Base-by-base conservation (phyloP, 2,888 invertebrate species). In the Microctonus brassicae region DNA sequence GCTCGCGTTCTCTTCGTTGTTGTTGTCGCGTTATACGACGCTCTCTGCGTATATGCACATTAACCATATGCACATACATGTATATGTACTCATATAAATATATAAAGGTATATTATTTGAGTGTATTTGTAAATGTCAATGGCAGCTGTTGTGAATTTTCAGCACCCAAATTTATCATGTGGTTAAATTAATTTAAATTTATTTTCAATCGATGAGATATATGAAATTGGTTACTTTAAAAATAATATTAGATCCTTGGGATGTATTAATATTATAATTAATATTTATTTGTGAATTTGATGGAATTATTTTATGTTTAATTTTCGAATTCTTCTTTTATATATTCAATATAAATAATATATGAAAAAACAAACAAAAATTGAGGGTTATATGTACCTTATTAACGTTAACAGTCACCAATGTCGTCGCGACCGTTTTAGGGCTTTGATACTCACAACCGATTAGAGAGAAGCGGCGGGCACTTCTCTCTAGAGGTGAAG, bases 381-480 rank as follows among this genome's bases (percentile, higher is more conserved):
- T 17, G 29, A 39, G 39, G 61, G 29, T 57, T 70, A 58, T 65
- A n/a, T 67, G 70, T 53, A 39, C 70, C 73, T 76, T 80, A 73
- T 78, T 77, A 76, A 75, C 74, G 78, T 78, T 80, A 53, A 7
- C 6, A 20, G 61, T 58, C 17, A 58, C 79, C 77, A 72, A 73
- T 72, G 72, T 75, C 74, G 70, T 57, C 69, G 73, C 73, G 73
- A 73, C 70, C 77, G 75, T 81, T 80, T 81, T 78, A 78, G 77
- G 77, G 72, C 65, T 70, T 62, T 70, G 80, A 81, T 80, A 79
- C 73, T 72, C 67, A 67, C 60, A 74, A 77, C 22, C 61, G 81
- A 81, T 81, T 80, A 81, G 75, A 68, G 66, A 66, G n/a, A n/a
- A 72, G 70, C 77, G 68, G 63, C 73, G 76, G 17, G 33, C 22